phyloP scores from a whole-genome alignment of 2,113 vertebrate species.

The Zingel zingel region DNA sequence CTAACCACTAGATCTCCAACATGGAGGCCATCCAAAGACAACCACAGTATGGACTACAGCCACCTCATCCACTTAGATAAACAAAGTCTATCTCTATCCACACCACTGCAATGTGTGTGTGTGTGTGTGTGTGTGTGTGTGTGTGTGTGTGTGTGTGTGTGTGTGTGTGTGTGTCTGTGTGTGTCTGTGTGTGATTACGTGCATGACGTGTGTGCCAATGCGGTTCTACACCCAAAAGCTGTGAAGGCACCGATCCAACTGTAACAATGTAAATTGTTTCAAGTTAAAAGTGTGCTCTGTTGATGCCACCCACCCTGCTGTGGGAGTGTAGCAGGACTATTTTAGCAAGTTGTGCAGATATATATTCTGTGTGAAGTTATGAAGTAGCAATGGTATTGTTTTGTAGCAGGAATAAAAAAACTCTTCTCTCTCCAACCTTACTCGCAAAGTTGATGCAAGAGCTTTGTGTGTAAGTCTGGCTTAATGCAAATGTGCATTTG shows the following conservation, averaged over 20 bases:
- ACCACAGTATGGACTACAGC: slow-evolving; percentile 55
- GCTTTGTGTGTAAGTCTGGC: slow-evolving; percentile 1
- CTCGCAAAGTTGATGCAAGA: background rate
- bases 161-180: slow-evolving; percentile 31
- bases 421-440: slow-evolving; percentile 14
- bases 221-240: slow-evolving; percentile 43
- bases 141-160: slow-evolving; percentile 39
- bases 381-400: slow-evolving; percentile 55
- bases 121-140: background rate
- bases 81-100: slow-evolving; percentile 60
- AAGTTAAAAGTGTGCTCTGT: slow-evolving; percentile 68
- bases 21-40: slow-evolving; percentile 73
- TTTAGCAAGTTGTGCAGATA: slow-evolving; percentile 56
- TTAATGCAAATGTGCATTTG: slow-evolving; percentile 24
- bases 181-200: slow-evolving; percentile 38
- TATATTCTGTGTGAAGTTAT: slow-evolving; percentile 50
- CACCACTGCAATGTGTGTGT: slow-evolving; percentile 32
- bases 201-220: slow-evolving; percentile 22
- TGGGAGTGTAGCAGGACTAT: slow-evolving; percentile 53
- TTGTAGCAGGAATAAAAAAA: slow-evolving; percentile 37
- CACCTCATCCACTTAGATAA: slow-evolving; percentile 68
- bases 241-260: slow-evolving; percentile 65
- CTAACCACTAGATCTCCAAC: slow-evolving; percentile 56
- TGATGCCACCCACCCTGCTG: slow-evolving; percentile 66
- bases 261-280: slow-evolving; percentile 78